These are phyloP conservation scores for Pardosa pseudoannulata DNA, from an alignment of 2,888 invertebrate species.

Conservation along the genomic window DNA sequence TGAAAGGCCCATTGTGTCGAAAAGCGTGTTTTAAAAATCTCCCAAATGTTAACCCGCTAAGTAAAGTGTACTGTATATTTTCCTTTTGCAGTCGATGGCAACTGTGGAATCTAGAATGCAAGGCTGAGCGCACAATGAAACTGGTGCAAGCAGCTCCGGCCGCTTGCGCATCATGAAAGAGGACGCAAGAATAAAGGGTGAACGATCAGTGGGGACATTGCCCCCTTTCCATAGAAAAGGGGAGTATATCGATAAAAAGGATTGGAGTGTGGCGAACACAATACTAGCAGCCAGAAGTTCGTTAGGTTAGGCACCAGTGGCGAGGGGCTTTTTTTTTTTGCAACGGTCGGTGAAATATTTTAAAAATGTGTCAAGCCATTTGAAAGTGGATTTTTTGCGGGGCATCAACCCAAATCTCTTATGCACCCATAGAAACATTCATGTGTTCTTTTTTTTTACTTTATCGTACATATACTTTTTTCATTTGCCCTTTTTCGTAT, in stretches of 20 bases:
- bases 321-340: too few relatives aligned
- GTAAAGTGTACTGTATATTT: neutral
- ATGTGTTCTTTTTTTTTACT: too few relatives aligned
- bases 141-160: neutral
- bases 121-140: slow-evolving; percentile 5
- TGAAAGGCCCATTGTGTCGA: too few relatives aligned
- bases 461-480: too few relatives aligned
- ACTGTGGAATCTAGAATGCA: slow-evolving; percentile 7
- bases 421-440: too few relatives aligned
- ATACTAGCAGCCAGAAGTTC: neutral
- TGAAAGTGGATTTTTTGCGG: too few relatives aligned
- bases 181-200: slow-evolving; percentile 12
- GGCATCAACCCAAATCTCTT: too few relatives aligned
- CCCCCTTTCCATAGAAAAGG: neutral
- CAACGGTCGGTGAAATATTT: too few relatives aligned
- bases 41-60: too few relatives aligned
- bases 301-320: neutral
- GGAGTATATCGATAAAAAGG: neutral
- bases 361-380: too few relatives aligned
- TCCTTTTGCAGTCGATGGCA: neutral
- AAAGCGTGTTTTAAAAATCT: too few relatives aligned
- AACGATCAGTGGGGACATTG: slow-evolving; percentile 8
- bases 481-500: too few relatives aligned
- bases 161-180: slow-evolving; percentile 4
- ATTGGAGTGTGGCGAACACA: neutral